Evolutionary conservation across 2,888 invertebrate genomes (phyloP), one percentile per base, ranked within the genome.

Genomic region (Thysanoteuthis rhombus): DNA sequence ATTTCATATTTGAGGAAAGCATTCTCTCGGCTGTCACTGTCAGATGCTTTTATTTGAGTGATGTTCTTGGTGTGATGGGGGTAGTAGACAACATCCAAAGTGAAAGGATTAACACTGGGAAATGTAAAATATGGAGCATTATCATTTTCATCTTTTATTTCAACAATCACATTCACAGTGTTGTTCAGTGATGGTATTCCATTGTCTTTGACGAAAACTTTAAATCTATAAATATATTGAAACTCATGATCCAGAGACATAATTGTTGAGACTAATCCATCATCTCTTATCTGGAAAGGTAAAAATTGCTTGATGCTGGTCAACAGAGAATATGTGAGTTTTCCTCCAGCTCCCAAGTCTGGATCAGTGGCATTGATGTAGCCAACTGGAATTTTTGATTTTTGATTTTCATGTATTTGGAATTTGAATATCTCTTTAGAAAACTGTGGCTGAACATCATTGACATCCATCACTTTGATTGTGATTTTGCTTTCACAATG

Each of bases 401-500:
- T 45, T 92, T 92, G 42, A 16, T 92, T 92, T 92, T 92, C 92
- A 32, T 92, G n/a, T 32, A 45, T 92, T 92, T 92, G 42, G 92
- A 92, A 92, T 92, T 45, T 92, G 32, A 92, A 92, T 40, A 92
- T n/a, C 22, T 40, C 40, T 92, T 92, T 92, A 28, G 45, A 45
- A 42, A 92, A 92, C 39, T 92, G 42, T 92, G 92, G 92, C 32
- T 92, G 40, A 19, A 92, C 92, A 92, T 92, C 92, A 32, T 92
- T 92, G 39, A 92, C 45, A 42, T 92, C 92, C 92, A 92, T 92
- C 36, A 92, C 92, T 92, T 92, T 40, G 19, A 92, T 92, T n/a
- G 40, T 45, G n/a, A 92, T 45, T n/a, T 92, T 40, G 40, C 38
- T 92, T n/a, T 92, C 92, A 45, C 42, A 45, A 32, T 92, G 40